Evolutionary conservation across 1,140 invertebrate genomes (phyloP).

Genomic region (Drosophila sucinea): DNA sequence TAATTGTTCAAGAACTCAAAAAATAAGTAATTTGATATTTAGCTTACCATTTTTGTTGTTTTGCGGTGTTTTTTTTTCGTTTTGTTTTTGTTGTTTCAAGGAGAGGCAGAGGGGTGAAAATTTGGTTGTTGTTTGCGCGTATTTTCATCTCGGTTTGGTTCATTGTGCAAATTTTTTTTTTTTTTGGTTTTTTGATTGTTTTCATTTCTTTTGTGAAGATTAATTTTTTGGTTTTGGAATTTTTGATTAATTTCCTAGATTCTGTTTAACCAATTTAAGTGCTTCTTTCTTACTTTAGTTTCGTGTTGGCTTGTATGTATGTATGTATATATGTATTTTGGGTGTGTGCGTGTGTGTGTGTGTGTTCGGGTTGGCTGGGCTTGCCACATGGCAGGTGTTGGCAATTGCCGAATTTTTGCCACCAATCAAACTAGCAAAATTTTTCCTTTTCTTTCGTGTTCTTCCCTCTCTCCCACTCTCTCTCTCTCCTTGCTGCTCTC

Average conservation of each 20-base stretch:
- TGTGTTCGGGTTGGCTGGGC: background rate
- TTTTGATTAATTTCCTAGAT: background rate
- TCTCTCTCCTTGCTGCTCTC: background rate
- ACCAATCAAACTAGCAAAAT: slow-evolving; percentile 8
- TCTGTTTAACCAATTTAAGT: slow-evolving; percentile 20
- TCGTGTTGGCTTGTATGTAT: background rate
- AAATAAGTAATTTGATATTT: background rate
- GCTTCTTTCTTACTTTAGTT: slow-evolving; percentile 10
- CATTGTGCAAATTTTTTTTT: slow-evolving; percentile 8
- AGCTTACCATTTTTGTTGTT: slow-evolving; percentile 4
- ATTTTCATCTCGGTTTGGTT: background rate
- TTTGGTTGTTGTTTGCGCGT: background rate
- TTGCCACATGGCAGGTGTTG: slow-evolving; percentile 13
- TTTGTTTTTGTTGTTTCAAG: background rate
- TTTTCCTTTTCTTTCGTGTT: background rate
- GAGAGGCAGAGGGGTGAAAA: background rate
- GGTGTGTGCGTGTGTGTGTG: background rate
- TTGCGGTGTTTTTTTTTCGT: slow-evolving; percentile 1
- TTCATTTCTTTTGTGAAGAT: background rate
- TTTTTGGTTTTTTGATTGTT: slow-evolving; percentile 5
- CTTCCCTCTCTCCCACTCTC: background rate
- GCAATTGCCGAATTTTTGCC: slow-evolving; percentile 13
- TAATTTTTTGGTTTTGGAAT: background rate
- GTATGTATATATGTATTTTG: background rate
- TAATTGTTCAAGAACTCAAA: background rate